Conservation (phyloP, 2,888 invertebrate genomes). For the Pheosia tremula region DNA sequence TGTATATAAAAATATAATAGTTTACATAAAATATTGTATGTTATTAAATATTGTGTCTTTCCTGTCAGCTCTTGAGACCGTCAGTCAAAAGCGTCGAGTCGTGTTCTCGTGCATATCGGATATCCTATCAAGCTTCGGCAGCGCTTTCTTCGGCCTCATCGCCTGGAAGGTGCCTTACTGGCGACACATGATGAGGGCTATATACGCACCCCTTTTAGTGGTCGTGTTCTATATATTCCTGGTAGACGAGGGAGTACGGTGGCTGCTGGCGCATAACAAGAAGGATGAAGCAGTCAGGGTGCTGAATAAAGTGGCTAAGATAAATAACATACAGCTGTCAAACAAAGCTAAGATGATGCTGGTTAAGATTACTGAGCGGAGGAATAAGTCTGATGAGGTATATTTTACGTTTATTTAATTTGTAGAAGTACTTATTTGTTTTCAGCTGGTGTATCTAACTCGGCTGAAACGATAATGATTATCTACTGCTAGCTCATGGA, state of each 20-base stretch:
- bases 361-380: slow-evolving; percentile 60
- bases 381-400: slow-evolving; percentile 57
- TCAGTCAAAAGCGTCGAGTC: slow-evolving; percentile 72
- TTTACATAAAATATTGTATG: no score
- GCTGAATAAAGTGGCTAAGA: slow-evolving; percentile 86
- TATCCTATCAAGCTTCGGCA: slow-evolving; percentile 83
- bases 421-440: background rate
- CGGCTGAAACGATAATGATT: no score
- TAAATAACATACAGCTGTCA: slow-evolving; percentile 86
- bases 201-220: slow-evolving; percentile 89
- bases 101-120: slow-evolving; percentile 73
- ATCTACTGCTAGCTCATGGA: no score
- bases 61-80: slow-evolving; percentile 70
- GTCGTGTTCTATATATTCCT: slow-evolving; percentile 89
- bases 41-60: background rate
- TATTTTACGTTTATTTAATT: background rate
- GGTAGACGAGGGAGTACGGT: slow-evolving; percentile 91
- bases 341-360: slow-evolving; percentile 79
- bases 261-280: slow-evolving; percentile 90
- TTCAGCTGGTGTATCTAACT: no score
- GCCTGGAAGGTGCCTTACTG: slow-evolving; percentile 90
- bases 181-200: slow-evolving; percentile 87
- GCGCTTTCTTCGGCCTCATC: slow-evolving; percentile 87
- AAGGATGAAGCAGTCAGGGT: slow-evolving; percentile 87
- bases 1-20: no score